Percentiles rank a stretch among this genome's conserved stretches.
These are phyloP conservation scores for Australoheros scitulus DNA, from an alignment of 2,113 vertebrate genomes.

Conservation along the genomic window DNA sequence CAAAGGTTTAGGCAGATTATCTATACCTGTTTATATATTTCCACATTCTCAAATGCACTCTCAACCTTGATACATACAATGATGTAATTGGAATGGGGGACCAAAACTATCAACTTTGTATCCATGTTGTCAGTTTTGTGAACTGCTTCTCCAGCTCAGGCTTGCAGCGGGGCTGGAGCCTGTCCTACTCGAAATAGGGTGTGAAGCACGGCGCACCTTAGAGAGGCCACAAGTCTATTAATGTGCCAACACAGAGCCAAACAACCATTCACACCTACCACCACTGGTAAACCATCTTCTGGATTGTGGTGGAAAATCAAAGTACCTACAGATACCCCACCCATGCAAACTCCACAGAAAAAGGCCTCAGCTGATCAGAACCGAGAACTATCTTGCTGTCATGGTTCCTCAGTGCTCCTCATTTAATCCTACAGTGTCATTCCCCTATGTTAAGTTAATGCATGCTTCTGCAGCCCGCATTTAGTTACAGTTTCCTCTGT, in stretches of 20 bases:
- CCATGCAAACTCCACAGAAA: neutral
- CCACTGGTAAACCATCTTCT: fast-evolving
- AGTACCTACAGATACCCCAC: neutral
- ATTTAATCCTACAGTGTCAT: no score
- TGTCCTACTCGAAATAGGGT: neutral
- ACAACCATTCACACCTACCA: neutral
- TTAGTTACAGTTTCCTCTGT: no score
- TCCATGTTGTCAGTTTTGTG: neutral
- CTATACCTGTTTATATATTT: no score
- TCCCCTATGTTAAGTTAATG: no score
- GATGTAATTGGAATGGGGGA: neutral
- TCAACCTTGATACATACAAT: neutral
- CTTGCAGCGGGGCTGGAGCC: neutral
- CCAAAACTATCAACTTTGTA: neutral
- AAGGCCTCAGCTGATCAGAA: neutral
- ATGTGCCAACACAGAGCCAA: neutral
- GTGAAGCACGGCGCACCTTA: neutral
- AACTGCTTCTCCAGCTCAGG: neutral
- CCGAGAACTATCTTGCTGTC: neutral
- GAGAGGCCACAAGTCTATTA: neutral
- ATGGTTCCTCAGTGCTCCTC: no score
- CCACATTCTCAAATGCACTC: neutral
- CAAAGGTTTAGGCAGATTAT: no score
- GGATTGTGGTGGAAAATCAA: neutral
- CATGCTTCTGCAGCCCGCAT: no score